A percentile compares a stretch with the other conserved stretches of the same genome.
Conservation (phyloP, 37 sponge, comb jelly and placozoan species). For the Aplysina aerophoba region DNA sequence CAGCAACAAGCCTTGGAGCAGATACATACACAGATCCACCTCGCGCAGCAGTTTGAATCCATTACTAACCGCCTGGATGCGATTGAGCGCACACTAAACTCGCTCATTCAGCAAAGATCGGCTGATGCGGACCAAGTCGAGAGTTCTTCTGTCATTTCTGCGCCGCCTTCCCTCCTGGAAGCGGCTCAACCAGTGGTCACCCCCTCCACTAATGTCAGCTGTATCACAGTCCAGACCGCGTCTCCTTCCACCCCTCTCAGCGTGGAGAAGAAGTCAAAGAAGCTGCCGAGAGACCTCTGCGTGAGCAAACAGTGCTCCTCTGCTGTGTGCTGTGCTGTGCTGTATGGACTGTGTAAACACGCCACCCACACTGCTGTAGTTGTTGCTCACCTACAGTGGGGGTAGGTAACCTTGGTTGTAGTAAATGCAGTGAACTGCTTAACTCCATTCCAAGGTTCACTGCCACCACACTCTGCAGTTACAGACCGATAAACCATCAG, state of each 20-base stretch:
- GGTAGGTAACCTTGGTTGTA: no score
- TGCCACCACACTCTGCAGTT: no score
- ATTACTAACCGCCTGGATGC: slow-evolving; percentile 85
- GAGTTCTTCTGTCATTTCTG: slow-evolving; percentile 13
- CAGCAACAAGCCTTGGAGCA: slow-evolving; percentile 89
- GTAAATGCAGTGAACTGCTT: no score
- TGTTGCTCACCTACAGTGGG: no score
- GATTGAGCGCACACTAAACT: slow-evolving; percentile 78
- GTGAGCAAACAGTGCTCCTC: slow-evolving; percentile 40
- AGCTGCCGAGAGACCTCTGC: slow-evolving; percentile 83
- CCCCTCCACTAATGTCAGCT: slow-evolving; percentile 13
- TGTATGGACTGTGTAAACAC: no score
- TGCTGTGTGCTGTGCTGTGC: not conserved
- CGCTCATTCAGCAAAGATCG: slow-evolving; percentile 73
- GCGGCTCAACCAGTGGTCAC: slow-evolving; percentile 16
- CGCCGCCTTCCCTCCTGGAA: slow-evolving; percentile 6
- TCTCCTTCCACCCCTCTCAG: slow-evolving; percentile 18
- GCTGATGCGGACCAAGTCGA: slow-evolving; percentile 71
- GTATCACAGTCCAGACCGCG: slow-evolving; percentile 55
- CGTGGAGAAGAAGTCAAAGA: slow-evolving; percentile 50
- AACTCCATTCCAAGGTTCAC: no score
- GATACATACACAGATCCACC: slow-evolving; percentile 80
- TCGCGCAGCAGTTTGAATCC: slow-evolving; percentile 80
- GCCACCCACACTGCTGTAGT: no score
- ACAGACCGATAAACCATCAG: no score